Percentiles rank a stretch among this genome's conserved stretches.
These are phyloP conservation scores for Anthrax anthrax DNA, from an alignment of 2,888 invertebrate genomes.

Conservation along the genomic window DNA sequence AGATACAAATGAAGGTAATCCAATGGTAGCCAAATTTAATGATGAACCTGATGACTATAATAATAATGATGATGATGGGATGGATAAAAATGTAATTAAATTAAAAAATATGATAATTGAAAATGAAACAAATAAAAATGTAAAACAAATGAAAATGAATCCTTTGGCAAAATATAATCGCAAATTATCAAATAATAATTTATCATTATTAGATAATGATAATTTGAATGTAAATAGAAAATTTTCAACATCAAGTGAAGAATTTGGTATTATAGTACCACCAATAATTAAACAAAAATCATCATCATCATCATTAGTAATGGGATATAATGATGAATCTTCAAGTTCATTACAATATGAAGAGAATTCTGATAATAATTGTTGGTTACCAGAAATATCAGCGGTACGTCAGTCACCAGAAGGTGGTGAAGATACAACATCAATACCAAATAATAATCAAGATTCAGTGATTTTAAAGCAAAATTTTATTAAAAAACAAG, in stretches of 20 bases:
- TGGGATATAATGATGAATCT: not conserved
- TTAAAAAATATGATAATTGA: not conserved
- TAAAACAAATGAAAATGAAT: constrained; percentile 10
- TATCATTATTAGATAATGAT: not conserved
- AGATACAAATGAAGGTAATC: constrained; percentile 44
- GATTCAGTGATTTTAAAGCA: constrained; percentile 2
- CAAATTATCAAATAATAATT: not conserved
- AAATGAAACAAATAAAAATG: not conserved
- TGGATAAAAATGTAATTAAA: not conserved
- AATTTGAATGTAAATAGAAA: not conserved
- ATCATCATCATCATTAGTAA: not conserved
- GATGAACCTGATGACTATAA: constrained; percentile 43
- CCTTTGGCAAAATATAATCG: constrained; percentile 9
- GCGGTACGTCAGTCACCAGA: constrained; percentile 63
- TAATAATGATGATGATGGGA: not conserved
- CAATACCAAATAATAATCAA: constrained; percentile 12
- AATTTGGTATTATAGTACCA: not conserved
- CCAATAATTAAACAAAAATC: not conserved
- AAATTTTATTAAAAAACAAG: constrained; percentile 18
- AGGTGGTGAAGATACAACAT: constrained; percentile 42
- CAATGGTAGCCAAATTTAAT: constrained; percentile 67
- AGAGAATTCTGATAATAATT: constrained; percentile 32
- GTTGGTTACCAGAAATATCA: constrained; percentile 54
- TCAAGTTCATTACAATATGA: constrained; percentile 8
- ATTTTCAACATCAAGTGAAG: constrained; percentile 14